Evolutionary conservation across 2,113 vertebrate species (phyloP), one percentile per base, ranked within the genome.

Genomic region (Microcebus jonahi): DNA sequence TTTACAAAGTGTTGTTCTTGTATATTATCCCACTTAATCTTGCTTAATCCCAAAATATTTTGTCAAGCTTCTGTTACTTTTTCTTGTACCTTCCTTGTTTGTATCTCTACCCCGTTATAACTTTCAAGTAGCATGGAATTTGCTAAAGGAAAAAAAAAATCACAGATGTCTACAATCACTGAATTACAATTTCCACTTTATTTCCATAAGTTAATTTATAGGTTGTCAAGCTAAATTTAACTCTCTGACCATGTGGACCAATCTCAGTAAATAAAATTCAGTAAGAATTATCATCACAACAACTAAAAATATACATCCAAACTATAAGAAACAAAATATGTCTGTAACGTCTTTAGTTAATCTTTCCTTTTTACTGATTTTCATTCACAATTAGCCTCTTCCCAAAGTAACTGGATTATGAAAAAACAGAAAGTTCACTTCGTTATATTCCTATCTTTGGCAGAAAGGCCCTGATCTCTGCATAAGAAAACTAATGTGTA

Each of bases 11-110:
- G 42, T 20, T 82, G 1, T 71, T 95, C 42, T 94, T 63, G 4
- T 25, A 31, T 84, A 86, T 75, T 59, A 84, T 94, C 86, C n/a
- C 25, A 34, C 31, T 95, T 90, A 92, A 90, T 96, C 85, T 96
- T 50, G 5, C 9, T 96, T 94, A 90, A 92, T 90, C 55, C 67
- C 23, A 63, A 73, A 82, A 95, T 63, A 94, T 81, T 93, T 95
- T 36, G 12, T 77, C 50, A 36, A 80, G 67, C 21, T 84, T 91
- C 75, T 90, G 29, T 73, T 95, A 83, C 61, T 76, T 97, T 90
- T 96, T 88, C 53, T 85, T 81, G 3, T 67, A 80, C 31, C 7
- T 77, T 84, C 2, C 73, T 70, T 94, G 25, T 92, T 90, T 81
- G 21, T 63, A 67, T 90, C 65, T 48, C 31, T 36, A 84, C 34